Percentiles rank a stretch among this genome's conserved stretches.
These are phyloP conservation scores for Dasypus novemcinctus DNA, from an alignment of 2,113 vertebrate genomes.

Conservation along the genomic window DNA sequence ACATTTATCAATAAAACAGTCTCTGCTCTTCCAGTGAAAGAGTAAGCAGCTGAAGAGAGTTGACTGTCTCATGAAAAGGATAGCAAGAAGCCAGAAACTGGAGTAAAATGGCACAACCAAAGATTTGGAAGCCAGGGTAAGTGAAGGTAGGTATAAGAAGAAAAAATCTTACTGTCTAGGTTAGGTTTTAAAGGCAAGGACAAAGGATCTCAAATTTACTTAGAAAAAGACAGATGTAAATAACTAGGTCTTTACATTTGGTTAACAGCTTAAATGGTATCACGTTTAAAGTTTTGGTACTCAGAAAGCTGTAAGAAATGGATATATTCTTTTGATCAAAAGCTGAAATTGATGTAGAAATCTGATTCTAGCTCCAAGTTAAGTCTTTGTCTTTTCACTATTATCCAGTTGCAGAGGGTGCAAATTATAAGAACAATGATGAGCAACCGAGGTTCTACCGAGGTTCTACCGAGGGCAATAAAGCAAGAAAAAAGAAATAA, in stretches of 20 bases:
- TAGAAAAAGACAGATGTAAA: not conserved
- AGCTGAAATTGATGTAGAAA: not conserved
- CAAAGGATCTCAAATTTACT: not conserved
- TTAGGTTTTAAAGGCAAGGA: constrained; percentile 17
- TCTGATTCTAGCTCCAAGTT: not conserved
- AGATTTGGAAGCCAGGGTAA: not conserved
- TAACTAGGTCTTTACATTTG: constrained; percentile 25
- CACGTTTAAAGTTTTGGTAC: not conserved
- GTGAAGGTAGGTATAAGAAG: not conserved
- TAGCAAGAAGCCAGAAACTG: not conserved
- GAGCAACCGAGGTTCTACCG: not conserved
- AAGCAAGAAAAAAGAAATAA: too few relatives aligned
- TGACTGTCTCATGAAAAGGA: not conserved
- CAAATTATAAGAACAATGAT: not conserved
- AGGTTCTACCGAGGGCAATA: too few relatives aligned
- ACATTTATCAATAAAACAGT: not conserved
- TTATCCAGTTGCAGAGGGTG: not conserved
- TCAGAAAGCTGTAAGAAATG: not conserved
- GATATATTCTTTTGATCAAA: not conserved
- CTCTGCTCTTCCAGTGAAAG: not conserved
- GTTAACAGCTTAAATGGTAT: not conserved
- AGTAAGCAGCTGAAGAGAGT: not conserved
- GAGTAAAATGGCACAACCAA: not conserved
- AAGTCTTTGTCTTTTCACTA: not conserved
- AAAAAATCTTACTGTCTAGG: not conserved